Conservation (phyloP, 2,113 vertebrate genomes). For the Sinocyclocheilus rhinocerous region DNA sequence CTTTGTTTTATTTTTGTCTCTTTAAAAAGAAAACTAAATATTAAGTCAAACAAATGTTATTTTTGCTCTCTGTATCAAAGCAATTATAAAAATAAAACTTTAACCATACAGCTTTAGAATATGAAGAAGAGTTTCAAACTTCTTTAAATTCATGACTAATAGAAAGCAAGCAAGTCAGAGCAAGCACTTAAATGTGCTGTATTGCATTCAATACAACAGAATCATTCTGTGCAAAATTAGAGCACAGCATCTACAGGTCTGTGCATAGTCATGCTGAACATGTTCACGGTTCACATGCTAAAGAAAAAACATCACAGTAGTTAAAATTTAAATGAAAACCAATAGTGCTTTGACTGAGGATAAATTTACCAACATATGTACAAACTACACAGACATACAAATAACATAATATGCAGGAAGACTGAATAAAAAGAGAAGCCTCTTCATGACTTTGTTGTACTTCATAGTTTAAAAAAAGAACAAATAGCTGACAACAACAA, state of each 20-base stretch:
- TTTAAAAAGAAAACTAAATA: slow-evolving; percentile 65
- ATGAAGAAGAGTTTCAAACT: slow-evolving; percentile 57
- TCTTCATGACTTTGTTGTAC: slow-evolving; percentile 62
- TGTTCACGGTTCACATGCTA: slow-evolving; percentile 81
- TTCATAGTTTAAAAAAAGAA: slow-evolving; percentile 60
- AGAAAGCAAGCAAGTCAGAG: slow-evolving; percentile 64
- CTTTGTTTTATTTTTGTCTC: slow-evolving; percentile 25
- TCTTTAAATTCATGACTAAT: slow-evolving; percentile 60
- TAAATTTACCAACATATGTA: slow-evolving; percentile 63
- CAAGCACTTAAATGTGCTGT: slow-evolving; percentile 57
- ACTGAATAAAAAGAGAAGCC: slow-evolving; percentile 62
- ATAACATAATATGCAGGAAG: slow-evolving; percentile 66
- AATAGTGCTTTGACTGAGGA: slow-evolving; percentile 50
- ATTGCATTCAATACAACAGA: slow-evolving; percentile 56
- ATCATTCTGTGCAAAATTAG: slow-evolving; percentile 64
- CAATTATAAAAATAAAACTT: slow-evolving; percentile 82
- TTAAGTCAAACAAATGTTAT: slow-evolving; percentile 57
- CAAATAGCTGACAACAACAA: slow-evolving; percentile 59
- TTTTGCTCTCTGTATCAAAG: slow-evolving; percentile 77
- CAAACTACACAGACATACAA: slow-evolving; percentile 62
- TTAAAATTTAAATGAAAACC: slow-evolving; percentile 56
- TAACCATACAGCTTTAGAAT: slow-evolving; percentile 64
- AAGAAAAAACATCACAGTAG: slow-evolving; percentile 59
- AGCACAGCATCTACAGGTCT: slow-evolving; percentile 65
- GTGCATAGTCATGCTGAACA: slow-evolving; percentile 74